Evolutionary conservation across 2,797 vertebrate species (phyloP).

Genomic region (Enoplosus armatus): DNA sequence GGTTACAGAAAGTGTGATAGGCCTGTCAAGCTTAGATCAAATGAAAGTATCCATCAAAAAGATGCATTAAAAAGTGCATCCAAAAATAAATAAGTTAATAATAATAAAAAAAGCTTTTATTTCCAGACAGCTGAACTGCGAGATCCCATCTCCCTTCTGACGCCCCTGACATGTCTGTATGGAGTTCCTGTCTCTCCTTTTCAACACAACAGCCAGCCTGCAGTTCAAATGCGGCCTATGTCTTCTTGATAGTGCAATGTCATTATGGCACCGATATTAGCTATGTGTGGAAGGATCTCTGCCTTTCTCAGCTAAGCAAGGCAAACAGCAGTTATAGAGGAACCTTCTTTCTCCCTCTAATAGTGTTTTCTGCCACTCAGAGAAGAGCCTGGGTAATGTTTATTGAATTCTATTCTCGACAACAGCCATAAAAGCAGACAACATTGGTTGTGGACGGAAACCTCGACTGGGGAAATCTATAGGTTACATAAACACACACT

Average conservation of each 20-base stretch:
- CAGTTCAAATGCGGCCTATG: slow-evolving; percentile 56
- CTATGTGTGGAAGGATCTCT: slow-evolving; percentile 41
- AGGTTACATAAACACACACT: slow-evolving; percentile 24
- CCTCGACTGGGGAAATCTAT: slow-evolving; percentile 38
- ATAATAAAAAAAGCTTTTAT: slow-evolving; percentile 28
- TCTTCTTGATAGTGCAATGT: slow-evolving; percentile 29
- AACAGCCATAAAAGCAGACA: slow-evolving; percentile 53
- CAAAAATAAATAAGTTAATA: slow-evolving; percentile 9
- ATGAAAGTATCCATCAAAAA: slow-evolving; percentile 23
- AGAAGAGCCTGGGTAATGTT: slow-evolving; percentile 51
- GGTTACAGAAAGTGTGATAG: slow-evolving; percentile 6
- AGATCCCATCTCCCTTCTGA: slow-evolving; percentile 13
- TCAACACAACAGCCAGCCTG: slow-evolving; percentile 22
- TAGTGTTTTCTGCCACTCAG: slow-evolving; percentile 65
- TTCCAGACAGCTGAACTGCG: slow-evolving; percentile 24
- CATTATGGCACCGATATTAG: slow-evolving; percentile 50
- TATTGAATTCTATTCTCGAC: slow-evolving; percentile 63
- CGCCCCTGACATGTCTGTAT: slow-evolving; percentile 23
- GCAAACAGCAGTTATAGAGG: slow-evolving; percentile 46
- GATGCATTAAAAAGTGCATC: background rate
- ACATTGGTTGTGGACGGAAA: slow-evolving; percentile 25
- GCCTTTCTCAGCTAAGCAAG: slow-evolving; percentile 55
- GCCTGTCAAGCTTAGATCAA: slow-evolving; percentile 34
- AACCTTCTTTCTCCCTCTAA: slow-evolving; percentile 46
- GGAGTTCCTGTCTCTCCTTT: slow-evolving; percentile 29